These are phyloP conservation scores for Gandaritis pyraliata DNA, from an alignment of 2,888 invertebrate species.

Conservation along the genomic window DNA sequence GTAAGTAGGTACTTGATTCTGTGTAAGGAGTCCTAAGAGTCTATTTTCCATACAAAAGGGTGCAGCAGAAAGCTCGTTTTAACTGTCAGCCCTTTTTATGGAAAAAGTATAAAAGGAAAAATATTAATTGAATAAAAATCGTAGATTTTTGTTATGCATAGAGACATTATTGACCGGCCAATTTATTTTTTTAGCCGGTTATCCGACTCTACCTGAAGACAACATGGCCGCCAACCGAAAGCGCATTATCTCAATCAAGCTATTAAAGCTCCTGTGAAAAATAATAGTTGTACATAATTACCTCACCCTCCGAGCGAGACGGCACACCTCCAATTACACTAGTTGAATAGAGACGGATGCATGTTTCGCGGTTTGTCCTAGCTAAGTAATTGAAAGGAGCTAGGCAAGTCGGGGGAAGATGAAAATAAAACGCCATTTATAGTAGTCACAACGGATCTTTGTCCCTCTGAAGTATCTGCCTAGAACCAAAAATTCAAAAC, in stretches of 20 bases:
- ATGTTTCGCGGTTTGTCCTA: slow-evolving; percentile 59
- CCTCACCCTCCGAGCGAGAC: slow-evolving; percentile 61
- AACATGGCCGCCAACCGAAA: slow-evolving; percentile 60
- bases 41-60: too few relatives aligned
- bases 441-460: too few relatives aligned
- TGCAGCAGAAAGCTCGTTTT: too few relatives aligned
- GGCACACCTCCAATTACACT: slow-evolving; percentile 43
- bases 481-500: too few relatives aligned
- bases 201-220: slow-evolving; percentile 49
- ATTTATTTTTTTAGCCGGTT: slow-evolving; percentile 12
- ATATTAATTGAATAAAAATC: too few relatives aligned
- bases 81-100: too few relatives aligned
- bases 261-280: slow-evolving; percentile 76
- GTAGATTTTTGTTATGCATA: too few relatives aligned
- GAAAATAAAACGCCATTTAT: slow-evolving; percentile 61
- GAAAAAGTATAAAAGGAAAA: too few relatives aligned
- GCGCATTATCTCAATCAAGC: slow-evolving; percentile 73
- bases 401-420: slow-evolving; percentile 71
- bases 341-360: slow-evolving; percentile 58
- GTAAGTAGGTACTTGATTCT: too few relatives aligned
- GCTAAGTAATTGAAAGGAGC: slow-evolving; percentile 82
- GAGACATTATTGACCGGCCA: too few relatives aligned
- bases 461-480: too few relatives aligned
- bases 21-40: too few relatives aligned
- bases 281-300: slow-evolving; percentile 82